These are phyloP conservation scores for Elysia crispata DNA, from an alignment of 2,888 invertebrate species.

Conservation along the genomic window DNA sequence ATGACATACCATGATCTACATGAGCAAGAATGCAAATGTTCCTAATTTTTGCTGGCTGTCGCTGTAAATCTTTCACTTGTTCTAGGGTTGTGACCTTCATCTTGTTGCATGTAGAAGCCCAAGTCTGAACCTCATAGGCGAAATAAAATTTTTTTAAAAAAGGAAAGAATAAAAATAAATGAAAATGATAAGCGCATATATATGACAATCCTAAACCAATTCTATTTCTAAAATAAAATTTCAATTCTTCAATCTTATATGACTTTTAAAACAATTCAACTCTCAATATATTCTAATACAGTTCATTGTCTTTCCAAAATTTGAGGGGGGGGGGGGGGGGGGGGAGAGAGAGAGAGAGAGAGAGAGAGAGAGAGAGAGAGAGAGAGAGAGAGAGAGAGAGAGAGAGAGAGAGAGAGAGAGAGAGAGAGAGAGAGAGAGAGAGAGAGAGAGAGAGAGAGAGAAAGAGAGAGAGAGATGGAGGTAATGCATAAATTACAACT, in stretches of 20 bases:
- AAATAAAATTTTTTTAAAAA: conserved; percentile 48
- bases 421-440: conserved; percentile 16
- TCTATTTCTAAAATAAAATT: too few relatives aligned
- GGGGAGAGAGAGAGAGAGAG: neutral
- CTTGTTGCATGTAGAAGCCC: too few relatives aligned
- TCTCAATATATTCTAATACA: too few relatives aligned
- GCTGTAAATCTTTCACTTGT: conserved; percentile 83
- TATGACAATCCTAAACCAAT: conserved; percentile 62
- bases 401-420: neutral
- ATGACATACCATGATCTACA: conserved; percentile 89
- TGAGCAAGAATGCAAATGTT: conserved; percentile 98
- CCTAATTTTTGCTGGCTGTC: conserved; percentile 83
- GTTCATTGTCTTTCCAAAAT: too few relatives aligned
- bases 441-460: too few relatives aligned
- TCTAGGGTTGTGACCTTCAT: conserved; percentile 62
- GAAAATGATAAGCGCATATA: conserved; percentile 60
- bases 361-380: conserved; percentile 1
- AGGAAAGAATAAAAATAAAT: neutral
- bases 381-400: conserved; percentile 6
- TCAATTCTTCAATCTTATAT: too few relatives aligned
- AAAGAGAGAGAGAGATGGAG: conserved; percentile 15
- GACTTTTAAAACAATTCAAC: neutral
- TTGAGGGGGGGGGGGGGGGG: too few relatives aligned
- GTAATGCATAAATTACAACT: too few relatives aligned
- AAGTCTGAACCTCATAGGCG: neutral